phyloP scores from a whole-genome alignment of 2,888 invertebrate species.

The Zygothrica quintamaculata region DNA sequence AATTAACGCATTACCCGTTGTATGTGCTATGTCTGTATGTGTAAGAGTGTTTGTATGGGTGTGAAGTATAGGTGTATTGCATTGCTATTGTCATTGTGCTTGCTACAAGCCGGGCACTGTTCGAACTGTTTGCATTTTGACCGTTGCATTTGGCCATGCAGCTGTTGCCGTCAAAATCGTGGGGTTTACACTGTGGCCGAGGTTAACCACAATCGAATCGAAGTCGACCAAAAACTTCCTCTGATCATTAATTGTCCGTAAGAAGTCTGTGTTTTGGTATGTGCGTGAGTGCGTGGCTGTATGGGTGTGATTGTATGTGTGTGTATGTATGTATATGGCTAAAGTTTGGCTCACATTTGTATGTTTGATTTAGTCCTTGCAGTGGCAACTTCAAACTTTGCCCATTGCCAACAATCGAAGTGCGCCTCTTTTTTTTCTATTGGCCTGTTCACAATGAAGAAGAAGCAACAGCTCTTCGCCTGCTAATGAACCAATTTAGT shows the following conservation, averaged over 20 bases:
- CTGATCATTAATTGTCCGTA: slow-evolving; percentile 64
- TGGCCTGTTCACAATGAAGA: slow-evolving; percentile 25
- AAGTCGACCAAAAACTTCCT: slow-evolving; percentile 31
- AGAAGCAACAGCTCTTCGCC: slow-evolving; percentile 51
- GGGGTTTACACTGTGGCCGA: slow-evolving; percentile 67
- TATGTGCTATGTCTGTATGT: slow-evolving; percentile 1
- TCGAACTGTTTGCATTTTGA: slow-evolving; percentile 76
- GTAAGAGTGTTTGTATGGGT: neutral
- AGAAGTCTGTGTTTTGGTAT: slow-evolving; percentile 22
- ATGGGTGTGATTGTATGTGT: slow-evolving; percentile 1
- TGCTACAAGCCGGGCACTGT: slow-evolving; percentile 55
- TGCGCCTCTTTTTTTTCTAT: slow-evolving; percentile 28
- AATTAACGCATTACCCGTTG: slow-evolving; percentile 71
- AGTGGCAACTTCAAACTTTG: slow-evolving; percentile 74
- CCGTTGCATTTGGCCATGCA: slow-evolving; percentile 68
- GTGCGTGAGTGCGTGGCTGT: slow-evolving; percentile 1
- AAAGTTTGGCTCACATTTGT: slow-evolving; percentile 53
- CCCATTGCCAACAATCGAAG: slow-evolving; percentile 39
- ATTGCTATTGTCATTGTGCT: slow-evolving; percentile 46
- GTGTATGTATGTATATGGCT: slow-evolving; percentile 13
- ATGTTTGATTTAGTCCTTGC: slow-evolving; percentile 77
- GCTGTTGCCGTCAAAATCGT: slow-evolving; percentile 72
- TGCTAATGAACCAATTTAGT: slow-evolving; percentile 80
- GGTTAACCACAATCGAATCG: slow-evolving; percentile 65
- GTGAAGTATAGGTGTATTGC: neutral